Evolutionary conservation across 2,797 vertebrate genomes (phyloP).

Genomic region (Ispidina picta): DNA sequence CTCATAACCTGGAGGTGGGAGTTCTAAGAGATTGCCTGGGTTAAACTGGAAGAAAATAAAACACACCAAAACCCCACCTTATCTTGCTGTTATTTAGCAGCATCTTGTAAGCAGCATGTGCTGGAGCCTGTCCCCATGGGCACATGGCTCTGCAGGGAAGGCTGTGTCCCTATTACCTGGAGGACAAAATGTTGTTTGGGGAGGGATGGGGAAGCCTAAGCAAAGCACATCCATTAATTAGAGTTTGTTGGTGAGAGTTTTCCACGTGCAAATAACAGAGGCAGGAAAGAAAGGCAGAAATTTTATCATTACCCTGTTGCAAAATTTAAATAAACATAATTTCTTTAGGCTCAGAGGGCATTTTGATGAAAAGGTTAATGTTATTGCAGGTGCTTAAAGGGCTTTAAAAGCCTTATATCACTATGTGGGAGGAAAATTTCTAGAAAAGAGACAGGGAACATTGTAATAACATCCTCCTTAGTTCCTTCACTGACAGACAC

Average conservation of each 20-base stretch:
- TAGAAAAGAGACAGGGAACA: slow-evolving; percentile 27
- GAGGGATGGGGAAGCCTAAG: background rate
- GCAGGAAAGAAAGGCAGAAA: background rate
- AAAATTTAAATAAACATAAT: slow-evolving; percentile 45
- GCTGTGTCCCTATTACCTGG: rapidly evolving
- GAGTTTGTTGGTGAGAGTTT: background rate
- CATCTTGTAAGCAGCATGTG: rapidly evolving
- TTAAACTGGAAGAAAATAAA: background rate
- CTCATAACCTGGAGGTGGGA: background rate
- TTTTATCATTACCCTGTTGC: background rate
- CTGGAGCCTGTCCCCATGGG: background rate
- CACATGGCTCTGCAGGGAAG: rapidly evolving
- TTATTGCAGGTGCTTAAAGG: slow-evolving; percentile 61
- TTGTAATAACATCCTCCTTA: slow-evolving; percentile 42
- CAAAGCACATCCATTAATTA: rapidly evolving
- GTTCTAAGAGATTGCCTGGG: rapidly evolving
- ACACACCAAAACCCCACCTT: background rate
- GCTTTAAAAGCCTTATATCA: slow-evolving; percentile 33
- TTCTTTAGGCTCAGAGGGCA: slow-evolving; percentile 36
- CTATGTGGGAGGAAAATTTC: background rate
- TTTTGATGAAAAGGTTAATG: slow-evolving; percentile 46
- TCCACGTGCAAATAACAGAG: slow-evolving; percentile 30
- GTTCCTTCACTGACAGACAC: slow-evolving; percentile 47
- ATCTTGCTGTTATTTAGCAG: background rate
- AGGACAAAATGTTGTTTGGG: background rate